Conservation (phyloP, 2,113 vertebrate species). For the Chelonoidis abingdonii region DNA sequence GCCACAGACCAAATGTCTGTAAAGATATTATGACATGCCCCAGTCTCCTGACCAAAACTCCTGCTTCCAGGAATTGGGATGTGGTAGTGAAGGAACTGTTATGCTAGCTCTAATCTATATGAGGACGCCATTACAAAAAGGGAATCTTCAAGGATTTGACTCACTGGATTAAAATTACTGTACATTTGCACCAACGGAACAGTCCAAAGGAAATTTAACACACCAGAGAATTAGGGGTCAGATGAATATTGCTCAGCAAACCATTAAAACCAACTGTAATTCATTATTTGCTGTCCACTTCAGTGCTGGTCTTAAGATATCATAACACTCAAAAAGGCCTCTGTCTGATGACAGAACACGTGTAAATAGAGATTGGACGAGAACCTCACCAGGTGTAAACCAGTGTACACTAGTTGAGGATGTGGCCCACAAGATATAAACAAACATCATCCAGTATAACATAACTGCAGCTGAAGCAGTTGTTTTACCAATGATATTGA, state of each 20-base stretch:
- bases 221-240: background rate
- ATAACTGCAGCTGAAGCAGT: background rate
- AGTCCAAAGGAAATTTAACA: background rate
- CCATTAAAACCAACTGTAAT: background rate
- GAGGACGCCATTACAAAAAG: background rate
- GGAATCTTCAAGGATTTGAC: background rate
- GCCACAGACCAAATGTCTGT: background rate
- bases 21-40: background rate
- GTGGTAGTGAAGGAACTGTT: background rate
- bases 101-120: background rate
- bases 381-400: background rate
- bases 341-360: background rate
- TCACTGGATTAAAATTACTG: background rate
- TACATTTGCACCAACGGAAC: background rate
- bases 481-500: slow-evolving; percentile 22
- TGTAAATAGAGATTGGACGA: background rate
- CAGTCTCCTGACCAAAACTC: rapidly evolving
- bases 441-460: background rate
- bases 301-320: background rate
- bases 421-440: background rate
- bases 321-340: background rate
- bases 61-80: background rate
- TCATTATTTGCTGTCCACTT: background rate
- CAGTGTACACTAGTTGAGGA: background rate
- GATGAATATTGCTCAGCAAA: background rate